phyloP scores from a whole-genome alignment of 1,140 invertebrate species.

The Laupala kohalensis region DNA sequence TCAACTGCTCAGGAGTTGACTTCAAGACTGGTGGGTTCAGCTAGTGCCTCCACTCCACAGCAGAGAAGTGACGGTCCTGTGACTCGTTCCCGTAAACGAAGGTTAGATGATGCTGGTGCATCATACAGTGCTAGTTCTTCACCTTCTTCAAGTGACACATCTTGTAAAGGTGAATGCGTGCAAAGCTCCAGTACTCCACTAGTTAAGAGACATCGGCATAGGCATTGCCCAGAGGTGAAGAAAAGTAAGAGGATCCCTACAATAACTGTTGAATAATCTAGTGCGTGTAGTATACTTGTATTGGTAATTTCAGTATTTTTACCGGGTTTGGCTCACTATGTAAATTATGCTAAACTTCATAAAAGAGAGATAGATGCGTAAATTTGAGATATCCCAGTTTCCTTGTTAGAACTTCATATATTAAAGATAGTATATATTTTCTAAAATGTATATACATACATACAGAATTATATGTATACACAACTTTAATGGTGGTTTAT shows the following conservation, averaged over 20 bases:
- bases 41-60: neutral
- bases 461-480: too few relatives aligned
- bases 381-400: too few relatives aligned
- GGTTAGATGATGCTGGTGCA: neutral
- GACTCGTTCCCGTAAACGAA: slow-evolving; percentile 7
- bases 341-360: neutral
- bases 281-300: neutral
- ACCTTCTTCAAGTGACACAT: neutral
- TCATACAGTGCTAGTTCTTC: neutral
- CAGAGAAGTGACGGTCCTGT: neutral
- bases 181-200: neutral
- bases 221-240: neutral
- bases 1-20: neutral
- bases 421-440: too few relatives aligned
- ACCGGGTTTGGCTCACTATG: neutral
- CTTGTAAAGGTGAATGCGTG: neutral
- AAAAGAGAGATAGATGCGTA: too few relatives aligned
- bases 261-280: slow-evolving; percentile 2
- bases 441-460: neutral
- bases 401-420: too few relatives aligned
- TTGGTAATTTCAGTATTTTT: neutral
- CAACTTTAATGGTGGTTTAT: too few relatives aligned
- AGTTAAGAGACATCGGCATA: neutral
- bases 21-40: neutral
- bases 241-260: slow-evolving; percentile 4